Percentiles rank a stretch among this genome's conserved stretches.
These are phyloP conservation scores for Drosophila equinoxialis DNA, from an alignment of 1,140 invertebrate genomes.

Conservation along the genomic window DNA sequence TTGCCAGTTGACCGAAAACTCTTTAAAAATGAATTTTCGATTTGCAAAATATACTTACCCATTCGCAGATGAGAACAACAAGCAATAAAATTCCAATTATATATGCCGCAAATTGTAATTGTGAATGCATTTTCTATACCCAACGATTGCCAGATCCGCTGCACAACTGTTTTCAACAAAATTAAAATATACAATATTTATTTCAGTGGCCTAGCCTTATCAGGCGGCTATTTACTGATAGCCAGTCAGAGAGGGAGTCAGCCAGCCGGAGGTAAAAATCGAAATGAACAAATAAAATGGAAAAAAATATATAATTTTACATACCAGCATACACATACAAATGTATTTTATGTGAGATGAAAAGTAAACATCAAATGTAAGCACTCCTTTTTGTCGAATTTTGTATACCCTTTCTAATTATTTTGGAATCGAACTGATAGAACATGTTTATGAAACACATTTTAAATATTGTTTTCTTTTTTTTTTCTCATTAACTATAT, in stretches of 20 bases:
- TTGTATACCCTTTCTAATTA: background rate
- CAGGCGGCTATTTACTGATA: conserved; percentile 5
- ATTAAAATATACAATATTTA: conserved; percentile 15
- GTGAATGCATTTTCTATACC: conserved; percentile 33
- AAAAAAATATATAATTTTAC: background rate
- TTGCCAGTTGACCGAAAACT: background rate
- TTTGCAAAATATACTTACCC: conserved; percentile 23
- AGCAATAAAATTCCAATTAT: conserved; percentile 36
- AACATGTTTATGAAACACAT: too few relatives aligned
- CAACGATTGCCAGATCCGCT: background rate
- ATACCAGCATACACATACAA: background rate
- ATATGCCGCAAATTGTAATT: conserved; percentile 29
- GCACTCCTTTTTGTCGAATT: background rate
- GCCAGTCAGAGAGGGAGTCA: background rate
- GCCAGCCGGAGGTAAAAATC: conserved; percentile 1
- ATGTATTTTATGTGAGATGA: background rate
- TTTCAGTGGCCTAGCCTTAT: conserved; percentile 5
- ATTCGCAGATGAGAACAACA: conserved; percentile 25
- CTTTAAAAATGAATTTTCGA: conserved; percentile 11
- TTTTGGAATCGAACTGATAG: too few relatives aligned
- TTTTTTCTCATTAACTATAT: too few relatives aligned
- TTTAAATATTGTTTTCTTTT: too few relatives aligned
- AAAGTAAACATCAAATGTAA: background rate
- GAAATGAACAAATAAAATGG: conserved; percentile 6
- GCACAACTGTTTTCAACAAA: conserved; percentile 9